Base-by-base conservation (phyloP, 2,888 invertebrate species). In the Chloromyia formosa region DNA sequence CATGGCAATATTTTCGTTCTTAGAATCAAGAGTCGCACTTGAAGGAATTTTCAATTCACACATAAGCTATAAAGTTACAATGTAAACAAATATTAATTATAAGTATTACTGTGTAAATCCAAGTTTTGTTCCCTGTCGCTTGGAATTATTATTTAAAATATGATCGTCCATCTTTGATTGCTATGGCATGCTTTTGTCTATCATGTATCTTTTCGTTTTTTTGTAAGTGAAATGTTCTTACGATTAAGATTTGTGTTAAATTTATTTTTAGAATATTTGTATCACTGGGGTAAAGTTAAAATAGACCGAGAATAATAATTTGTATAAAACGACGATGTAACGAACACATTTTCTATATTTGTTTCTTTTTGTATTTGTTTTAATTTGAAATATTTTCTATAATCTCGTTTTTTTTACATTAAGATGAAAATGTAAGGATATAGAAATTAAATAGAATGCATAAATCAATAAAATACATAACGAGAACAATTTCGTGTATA, bases 11-110 rank as follows among this genome's bases (percentile, higher is more conserved):
- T 61, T 45, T 58, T 40, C 7, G 58, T 35, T 35, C 27, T 35
- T 71, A 56, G 58, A 40, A 23, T 73, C 61, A 16, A 23, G 9
- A 69, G 61, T 23, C 58, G 74, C 76, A 76, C 76, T 76, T 72
- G 45, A 76, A 76, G 76, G 76, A 76, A 76, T 74, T 76, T 76
- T 76, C 56, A 69, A 74, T 74, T 58, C 58, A 71, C 71, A 74
- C 76, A 74, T 72, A 74, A 74, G 68, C 56, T 74, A 76, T 35
- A 74, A 71, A 20, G 22, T 45, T 45, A 71, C 56, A 58, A 56
- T 40, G 42, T 71, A 56, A 71, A 71, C 20, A 71, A 74, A 66
- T 49, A 64, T 71, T 74, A 69, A 74, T 71, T 60, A 64, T 76
- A 76, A 74, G 76, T 76, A 71, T 74, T 72, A 72, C 23, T 71